Conservation (phyloP, 2,888 invertebrate species). For the Herminia tarsipennalis region DNA sequence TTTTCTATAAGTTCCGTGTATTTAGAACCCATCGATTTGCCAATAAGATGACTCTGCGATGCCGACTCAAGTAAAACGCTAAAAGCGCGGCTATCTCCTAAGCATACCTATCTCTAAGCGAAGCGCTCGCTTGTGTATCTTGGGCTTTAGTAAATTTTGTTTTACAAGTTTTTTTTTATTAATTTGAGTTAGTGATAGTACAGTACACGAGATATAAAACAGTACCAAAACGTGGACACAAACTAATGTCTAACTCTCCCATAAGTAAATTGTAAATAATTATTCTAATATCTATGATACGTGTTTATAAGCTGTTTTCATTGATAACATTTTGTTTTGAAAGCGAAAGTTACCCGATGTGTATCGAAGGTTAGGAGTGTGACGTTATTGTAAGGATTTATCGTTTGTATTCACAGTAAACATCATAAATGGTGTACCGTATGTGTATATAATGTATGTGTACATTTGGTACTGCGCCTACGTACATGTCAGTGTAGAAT, state of each 20-base stretch:
- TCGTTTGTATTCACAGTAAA: constrained; percentile 37
- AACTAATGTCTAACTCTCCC: constrained; percentile 59
- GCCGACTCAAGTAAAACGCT: too few relatives aligned
- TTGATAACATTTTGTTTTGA: constrained; percentile 58
- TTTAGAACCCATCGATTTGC: too few relatives aligned
- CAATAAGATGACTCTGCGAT: too few relatives aligned
- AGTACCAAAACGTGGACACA: constrained; percentile 65
- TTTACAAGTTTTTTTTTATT: too few relatives aligned
- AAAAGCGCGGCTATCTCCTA: too few relatives aligned
- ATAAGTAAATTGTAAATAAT: constrained; percentile 78
- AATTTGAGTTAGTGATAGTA: constrained; percentile 24
- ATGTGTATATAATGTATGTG: background rate
- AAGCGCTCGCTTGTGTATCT: background rate
- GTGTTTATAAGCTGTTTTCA: constrained; percentile 78
- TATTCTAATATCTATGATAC: constrained; percentile 70
- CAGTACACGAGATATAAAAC: constrained; percentile 41
- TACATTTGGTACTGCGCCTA: too few relatives aligned
- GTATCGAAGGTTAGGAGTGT: constrained; percentile 43
- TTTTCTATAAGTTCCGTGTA: too few relatives aligned
- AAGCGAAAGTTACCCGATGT: constrained; percentile 47
- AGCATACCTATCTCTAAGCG: too few relatives aligned
- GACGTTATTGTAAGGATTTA: constrained; percentile 32
- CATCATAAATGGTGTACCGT: constrained; percentile 4
- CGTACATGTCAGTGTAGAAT: too few relatives aligned
- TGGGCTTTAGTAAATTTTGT: too few relatives aligned